Evolutionary conservation across 2,113 vertebrate genomes (phyloP).

Genomic region (Colaptes auratus): DNA sequence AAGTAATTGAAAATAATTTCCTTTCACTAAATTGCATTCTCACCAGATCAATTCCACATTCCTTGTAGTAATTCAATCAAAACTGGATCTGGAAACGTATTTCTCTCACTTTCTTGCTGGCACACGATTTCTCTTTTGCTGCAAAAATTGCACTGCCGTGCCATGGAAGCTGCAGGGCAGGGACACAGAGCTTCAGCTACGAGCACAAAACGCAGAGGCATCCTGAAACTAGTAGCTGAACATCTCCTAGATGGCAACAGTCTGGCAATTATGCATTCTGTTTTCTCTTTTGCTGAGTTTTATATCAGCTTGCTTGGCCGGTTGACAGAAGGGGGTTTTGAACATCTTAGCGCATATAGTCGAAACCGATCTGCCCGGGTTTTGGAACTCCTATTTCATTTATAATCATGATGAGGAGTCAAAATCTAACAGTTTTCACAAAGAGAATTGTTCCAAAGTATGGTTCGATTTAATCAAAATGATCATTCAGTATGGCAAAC

Average conservation of each 20-base stretch:
- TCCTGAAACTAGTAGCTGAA: not conserved
- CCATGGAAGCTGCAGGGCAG: not conserved
- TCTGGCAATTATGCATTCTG: not conserved
- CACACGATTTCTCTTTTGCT: not conserved
- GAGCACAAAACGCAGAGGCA: not conserved
- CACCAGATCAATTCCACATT: not conserved
- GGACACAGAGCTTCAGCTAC: not conserved
- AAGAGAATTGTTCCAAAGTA: not conserved
- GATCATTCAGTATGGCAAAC: not conserved
- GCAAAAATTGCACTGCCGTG: not conserved
- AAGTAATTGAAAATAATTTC: conserved; percentile 3
- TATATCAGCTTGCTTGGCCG: not conserved
- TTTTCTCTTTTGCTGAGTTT: not conserved
- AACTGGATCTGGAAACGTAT: not conserved
- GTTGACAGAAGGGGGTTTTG: accelerated
- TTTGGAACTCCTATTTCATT: not conserved
- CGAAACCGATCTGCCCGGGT: not conserved
- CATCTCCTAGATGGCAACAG: not conserved
- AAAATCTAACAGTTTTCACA: not conserved
- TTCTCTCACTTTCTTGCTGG: not conserved
- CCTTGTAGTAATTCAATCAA: not conserved
- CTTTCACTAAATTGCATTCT: not conserved
- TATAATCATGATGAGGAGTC: not conserved
- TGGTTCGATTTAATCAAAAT: conserved; percentile 3
- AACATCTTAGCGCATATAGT: not conserved